A percentile compares a stretch with the other conserved stretches of the same genome.
phyloP scores from a whole-genome alignment of 2,797 vertebrate species.

The Thamnophis elegans region DNA sequence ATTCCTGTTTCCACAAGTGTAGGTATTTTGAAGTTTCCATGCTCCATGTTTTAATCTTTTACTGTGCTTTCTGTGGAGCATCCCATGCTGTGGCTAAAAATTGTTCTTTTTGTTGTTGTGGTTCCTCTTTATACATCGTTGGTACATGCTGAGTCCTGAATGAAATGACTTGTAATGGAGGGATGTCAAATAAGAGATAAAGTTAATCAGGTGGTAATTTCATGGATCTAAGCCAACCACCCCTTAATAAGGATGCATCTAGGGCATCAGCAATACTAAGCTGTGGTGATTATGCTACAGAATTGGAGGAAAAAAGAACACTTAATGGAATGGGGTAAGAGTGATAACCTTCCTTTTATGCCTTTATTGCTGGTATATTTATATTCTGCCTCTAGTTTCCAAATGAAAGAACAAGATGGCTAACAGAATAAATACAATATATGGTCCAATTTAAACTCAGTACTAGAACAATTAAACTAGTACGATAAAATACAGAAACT shows the following conservation, averaged over 20 bases:
- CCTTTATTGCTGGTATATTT: constrained; percentile 12
- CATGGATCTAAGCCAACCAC: not conserved
- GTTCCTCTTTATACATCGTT: not conserved
- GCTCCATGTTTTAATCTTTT: constrained; percentile 6
- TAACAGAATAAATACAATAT: constrained; percentile 29
- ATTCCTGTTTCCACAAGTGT: not conserved
- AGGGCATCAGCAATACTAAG: not conserved
- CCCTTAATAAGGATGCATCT: not conserved
- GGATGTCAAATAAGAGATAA: not conserved
- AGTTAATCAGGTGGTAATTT: not conserved
- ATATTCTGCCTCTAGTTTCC: constrained; percentile 2
- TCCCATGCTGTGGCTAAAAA: not conserved
- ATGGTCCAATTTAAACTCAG: constrained; percentile 26
- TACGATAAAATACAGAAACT: constrained; percentile 27
- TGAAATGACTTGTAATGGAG: not conserved
- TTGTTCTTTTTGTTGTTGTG: not conserved
- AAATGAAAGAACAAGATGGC: constrained; percentile 22
- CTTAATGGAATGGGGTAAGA: not conserved
- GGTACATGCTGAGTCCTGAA: not conserved
- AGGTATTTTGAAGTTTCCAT: constrained; percentile 23
- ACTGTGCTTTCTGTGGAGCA: constrained; percentile 7
- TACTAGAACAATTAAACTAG: constrained; percentile 25
- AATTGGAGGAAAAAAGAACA: not conserved
- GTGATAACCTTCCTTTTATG: not conserved
- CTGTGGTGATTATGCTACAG: not conserved